Percentiles rank a stretch among this genome's conserved stretches.
phyloP scores from a whole-genome alignment of 2,797 vertebrate genomes.

The Agapornis canus region DNA sequence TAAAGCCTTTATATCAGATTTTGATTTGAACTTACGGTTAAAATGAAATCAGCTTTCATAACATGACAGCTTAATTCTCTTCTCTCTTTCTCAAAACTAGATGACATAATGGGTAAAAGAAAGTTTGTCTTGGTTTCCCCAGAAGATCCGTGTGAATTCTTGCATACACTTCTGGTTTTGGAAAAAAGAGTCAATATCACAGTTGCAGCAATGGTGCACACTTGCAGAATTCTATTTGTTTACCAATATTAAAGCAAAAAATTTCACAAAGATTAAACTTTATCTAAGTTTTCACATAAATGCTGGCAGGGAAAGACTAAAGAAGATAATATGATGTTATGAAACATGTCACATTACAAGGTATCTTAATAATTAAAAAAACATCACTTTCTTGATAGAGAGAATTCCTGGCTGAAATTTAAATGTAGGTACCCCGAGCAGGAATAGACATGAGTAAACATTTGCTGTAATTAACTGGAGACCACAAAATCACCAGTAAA shows the following conservation, averaged over 20 bases:
- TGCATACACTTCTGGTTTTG: background rate
- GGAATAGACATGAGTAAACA: constrained; percentile 51
- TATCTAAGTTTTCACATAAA: background rate
- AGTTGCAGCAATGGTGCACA: background rate
- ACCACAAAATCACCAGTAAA: background rate
- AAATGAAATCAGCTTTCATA: background rate
- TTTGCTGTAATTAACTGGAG: constrained; percentile 40
- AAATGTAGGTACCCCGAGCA: constrained; percentile 36
- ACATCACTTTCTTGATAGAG: background rate
- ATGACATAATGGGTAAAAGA: background rate
- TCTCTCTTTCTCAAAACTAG: background rate
- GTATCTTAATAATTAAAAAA: constrained; percentile 60
- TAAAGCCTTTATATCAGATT: background rate
- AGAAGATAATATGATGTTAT: constrained; percentile 14
- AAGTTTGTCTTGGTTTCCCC: background rate
- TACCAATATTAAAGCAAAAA: background rate
- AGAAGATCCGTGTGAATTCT: background rate
- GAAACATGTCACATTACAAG: constrained; percentile 35
- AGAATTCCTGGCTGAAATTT: constrained; percentile 36
- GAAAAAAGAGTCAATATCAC: background rate
- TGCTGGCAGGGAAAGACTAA: background rate
- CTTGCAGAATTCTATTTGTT: background rate
- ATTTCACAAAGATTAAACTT: background rate
- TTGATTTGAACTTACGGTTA: background rate
- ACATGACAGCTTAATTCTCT: background rate